Evolutionary conservation across 2,888 invertebrate genomes (phyloP).

Genomic region (Drosophila prolongata): DNA sequence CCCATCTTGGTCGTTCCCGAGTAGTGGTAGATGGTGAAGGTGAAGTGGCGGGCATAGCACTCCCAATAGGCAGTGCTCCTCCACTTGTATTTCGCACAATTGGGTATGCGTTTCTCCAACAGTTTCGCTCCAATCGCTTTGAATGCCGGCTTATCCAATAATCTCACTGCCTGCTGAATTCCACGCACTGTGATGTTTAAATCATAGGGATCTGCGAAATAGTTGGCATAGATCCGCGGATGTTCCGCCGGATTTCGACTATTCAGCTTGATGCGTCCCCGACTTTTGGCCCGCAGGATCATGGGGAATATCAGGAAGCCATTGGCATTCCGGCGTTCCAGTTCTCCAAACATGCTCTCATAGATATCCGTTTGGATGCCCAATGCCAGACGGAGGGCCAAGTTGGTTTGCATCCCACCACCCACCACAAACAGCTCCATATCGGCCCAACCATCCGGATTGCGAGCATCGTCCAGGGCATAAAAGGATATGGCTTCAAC

Average conservation of each 20-base stretch:
- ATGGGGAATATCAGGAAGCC: constrained; percentile 87
- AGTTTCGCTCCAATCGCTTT: constrained; percentile 85
- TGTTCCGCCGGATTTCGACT: constrained; percentile 87
- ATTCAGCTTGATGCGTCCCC: constrained; percentile 87
- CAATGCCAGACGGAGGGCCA: constrained; percentile 80
- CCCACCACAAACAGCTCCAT: constrained; percentile 88
- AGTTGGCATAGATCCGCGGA: constrained; percentile 89
- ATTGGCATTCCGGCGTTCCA: constrained; percentile 72
- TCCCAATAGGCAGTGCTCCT: constrained; percentile 87
- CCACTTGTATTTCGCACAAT: constrained; percentile 85
- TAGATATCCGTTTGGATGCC: constrained; percentile 84
- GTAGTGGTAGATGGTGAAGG: constrained; percentile 88
- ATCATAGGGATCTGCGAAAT: constrained; percentile 88
- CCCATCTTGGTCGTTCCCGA: constrained; percentile 89
- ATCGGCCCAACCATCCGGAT: constrained; percentile 86
- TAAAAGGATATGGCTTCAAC: constrained; percentile 88
- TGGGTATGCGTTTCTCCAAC: constrained; percentile 86
- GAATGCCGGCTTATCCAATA: constrained; percentile 85
- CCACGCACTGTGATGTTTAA: constrained; percentile 87
- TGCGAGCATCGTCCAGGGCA: constrained; percentile 84
- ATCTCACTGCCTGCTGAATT: constrained; percentile 85
- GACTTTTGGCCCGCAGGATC: constrained; percentile 88
- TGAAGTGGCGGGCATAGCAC: constrained; percentile 87
- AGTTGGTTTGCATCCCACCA: constrained; percentile 83
- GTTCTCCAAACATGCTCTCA: constrained; percentile 83